Conservation (phyloP, 2,888 invertebrate species). For the Frankliniella intonsa region DNA sequence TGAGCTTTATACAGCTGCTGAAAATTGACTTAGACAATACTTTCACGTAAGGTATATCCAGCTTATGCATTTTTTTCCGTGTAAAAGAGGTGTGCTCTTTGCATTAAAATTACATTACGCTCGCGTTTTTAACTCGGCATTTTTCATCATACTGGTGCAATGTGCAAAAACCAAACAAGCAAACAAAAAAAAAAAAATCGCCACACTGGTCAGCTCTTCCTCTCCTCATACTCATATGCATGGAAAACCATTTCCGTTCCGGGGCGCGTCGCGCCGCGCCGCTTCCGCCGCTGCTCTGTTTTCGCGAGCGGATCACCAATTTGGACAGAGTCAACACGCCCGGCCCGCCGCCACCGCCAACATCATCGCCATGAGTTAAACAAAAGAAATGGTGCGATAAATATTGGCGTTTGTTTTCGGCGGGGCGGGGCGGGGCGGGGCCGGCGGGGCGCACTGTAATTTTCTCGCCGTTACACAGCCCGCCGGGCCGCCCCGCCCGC, state of each 20-base stretch:
- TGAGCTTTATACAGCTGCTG: too few species aligned
- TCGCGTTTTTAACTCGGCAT: too few species aligned
- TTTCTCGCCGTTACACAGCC: neutral
- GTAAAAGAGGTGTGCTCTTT: too few species aligned
- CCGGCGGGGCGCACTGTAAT: neutral
- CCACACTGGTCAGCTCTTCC: neutral
- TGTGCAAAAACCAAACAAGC: neutral
- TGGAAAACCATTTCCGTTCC: neutral
- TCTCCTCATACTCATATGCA: neutral
- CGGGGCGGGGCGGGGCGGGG: neutral
- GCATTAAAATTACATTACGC: too few species aligned
- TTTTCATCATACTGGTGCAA: neutral
- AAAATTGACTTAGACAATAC: too few species aligned
- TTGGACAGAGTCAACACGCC: conserved; percentile 5
- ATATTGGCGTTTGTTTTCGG: neutral
- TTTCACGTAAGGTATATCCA: too few species aligned
- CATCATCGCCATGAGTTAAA: neutral
- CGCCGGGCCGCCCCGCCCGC: too few species aligned
- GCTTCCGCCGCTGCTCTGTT: neutral
- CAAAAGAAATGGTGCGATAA: conserved; percentile 18
- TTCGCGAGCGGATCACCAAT: conserved; percentile 4
- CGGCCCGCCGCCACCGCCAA: neutral
- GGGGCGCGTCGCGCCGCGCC: neutral
- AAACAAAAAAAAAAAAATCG: neutral
- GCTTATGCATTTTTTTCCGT: too few species aligned